Percentiles rank a stretch among this genome's conserved stretches.
phyloP scores from a whole-genome alignment of 2,797 vertebrate species.

The Salmo trutta region DNA sequence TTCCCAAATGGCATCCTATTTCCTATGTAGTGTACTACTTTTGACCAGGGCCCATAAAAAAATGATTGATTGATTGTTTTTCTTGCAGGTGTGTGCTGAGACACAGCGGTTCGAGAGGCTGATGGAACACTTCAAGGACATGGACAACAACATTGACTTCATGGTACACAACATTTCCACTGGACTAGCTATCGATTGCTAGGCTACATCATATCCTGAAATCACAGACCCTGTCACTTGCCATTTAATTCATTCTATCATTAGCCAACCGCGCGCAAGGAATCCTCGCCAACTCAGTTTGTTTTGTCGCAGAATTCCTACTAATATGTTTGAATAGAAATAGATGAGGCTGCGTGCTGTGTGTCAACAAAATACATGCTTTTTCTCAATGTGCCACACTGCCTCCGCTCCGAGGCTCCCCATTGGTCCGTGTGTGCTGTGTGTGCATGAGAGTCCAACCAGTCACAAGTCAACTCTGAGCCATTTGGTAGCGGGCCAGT shows the following conservation, averaged over 20 bases:
- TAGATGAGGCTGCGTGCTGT: not conserved
- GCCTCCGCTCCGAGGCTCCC: not conserved
- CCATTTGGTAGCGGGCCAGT: slow-evolving; percentile 1
- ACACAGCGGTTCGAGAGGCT: slow-evolving; percentile 92
- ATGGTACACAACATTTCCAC: slow-evolving; percentile 76
- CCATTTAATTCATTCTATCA: not conserved
- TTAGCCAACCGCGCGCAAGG: not conserved
- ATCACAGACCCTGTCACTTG: not conserved
- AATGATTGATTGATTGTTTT: slow-evolving; percentile 11
- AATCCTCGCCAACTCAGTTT: not conserved
- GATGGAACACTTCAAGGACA: slow-evolving; percentile 97
- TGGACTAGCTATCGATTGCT: slow-evolving; percentile 41
- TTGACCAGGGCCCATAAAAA: not conserved
- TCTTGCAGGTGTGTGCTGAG: slow-evolving; percentile 89
- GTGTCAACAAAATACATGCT: slow-evolving; percentile 18
- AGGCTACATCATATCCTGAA: not conserved
- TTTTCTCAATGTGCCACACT: slow-evolving; percentile 6
- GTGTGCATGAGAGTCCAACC: not conserved
- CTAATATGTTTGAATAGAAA: not conserved
- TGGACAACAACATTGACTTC: slow-evolving; percentile 98
- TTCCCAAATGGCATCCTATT: not conserved
- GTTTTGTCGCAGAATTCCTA: not conserved
- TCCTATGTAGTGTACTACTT: too few relatives aligned
- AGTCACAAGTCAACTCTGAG: slow-evolving; percentile 23
- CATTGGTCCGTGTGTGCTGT: slow-evolving; percentile 23